Evolutionary conservation across 1,140 invertebrate species (phyloP), one percentile per base, ranked within the genome.

Genomic region (Drosophila azteca): DNA sequence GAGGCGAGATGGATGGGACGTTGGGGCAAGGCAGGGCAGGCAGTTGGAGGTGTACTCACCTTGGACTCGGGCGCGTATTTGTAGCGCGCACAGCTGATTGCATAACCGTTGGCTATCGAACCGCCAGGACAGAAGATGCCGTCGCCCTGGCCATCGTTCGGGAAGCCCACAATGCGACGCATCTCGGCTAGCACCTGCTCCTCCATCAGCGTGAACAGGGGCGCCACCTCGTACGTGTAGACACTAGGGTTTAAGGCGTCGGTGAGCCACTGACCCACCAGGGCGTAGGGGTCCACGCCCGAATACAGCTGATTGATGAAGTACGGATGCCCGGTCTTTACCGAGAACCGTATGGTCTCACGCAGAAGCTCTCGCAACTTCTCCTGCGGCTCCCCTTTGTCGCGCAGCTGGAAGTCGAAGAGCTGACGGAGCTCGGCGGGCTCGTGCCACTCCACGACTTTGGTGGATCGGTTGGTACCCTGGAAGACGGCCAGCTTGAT

Each of bases 101-200:
- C 98, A 91, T 99, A 99, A 63, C 98, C 96, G 91, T 99, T 99
- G 2, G 98, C 96, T 74, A 99, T 96, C 1, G 97, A 98, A 0
- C 98, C 98, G 31, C 98, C 98, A 8, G 98, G 98, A 85, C 96
- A 97, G 92, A 99, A 99, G 49, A 99, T 97, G 0, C 97, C 98
- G 92, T 97, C 97, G 2, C 94, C 94, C 35, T 84, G 66, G 2
- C 95, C 95, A 46, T 94, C 93, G 9, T 94, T 92, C 4, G 93
- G 92, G 94, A 96, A 99, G 0, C 98, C 98, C 39, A 99, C 94
- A 17, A 97, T 95, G 15, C 93, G 92, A 43, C 97, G 93, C 97
- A 99, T 99, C 81, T 97, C 95, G 2, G 91, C 84, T 35, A 98
- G 91, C 0, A 97, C 95, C 9, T 94, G 93, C 70, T 97, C 96